These are phyloP conservation scores for Empis livida DNA, from an alignment of 2,888 invertebrate species.

Conservation along the genomic window DNA sequence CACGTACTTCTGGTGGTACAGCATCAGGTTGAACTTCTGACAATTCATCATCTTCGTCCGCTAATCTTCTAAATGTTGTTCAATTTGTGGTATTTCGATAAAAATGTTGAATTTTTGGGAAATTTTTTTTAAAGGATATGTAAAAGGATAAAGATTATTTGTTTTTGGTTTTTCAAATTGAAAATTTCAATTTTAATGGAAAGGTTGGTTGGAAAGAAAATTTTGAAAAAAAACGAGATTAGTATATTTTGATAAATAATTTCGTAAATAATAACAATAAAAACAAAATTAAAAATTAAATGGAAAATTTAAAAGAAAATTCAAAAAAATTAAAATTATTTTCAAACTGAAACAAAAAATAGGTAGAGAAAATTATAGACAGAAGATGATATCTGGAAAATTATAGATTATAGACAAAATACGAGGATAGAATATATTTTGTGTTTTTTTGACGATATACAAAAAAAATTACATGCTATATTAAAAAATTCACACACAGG, in stretches of 20 bases:
- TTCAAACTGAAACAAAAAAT: too few species aligned
- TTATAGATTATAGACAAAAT: too few species aligned
- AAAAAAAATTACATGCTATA: too few species aligned
- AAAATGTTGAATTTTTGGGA: slow-evolving; percentile 1
- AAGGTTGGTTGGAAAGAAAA: neutral
- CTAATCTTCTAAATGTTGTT: slow-evolving; percentile 48
- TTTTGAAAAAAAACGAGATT: neutral
- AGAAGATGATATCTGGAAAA: too few species aligned
- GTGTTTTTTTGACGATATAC: too few species aligned
- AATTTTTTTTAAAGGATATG: slow-evolving; percentile 11
- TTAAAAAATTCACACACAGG: too few species aligned
- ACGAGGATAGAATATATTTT: too few species aligned
- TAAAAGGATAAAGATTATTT: slow-evolving; percentile 5
- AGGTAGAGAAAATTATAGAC: too few species aligned
- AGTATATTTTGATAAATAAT: neutral
- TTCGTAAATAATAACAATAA: neutral
- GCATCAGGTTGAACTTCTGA: slow-evolving; percentile 94
- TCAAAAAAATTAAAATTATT: too few species aligned
- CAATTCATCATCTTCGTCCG: slow-evolving; percentile 88
- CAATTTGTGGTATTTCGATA: slow-evolving; percentile 2
- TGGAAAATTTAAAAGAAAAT: neutral
- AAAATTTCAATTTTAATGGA: neutral
- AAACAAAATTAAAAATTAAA: neutral
- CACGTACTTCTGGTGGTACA: slow-evolving; percentile 89
- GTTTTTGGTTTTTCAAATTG: neutral